These are phyloP conservation scores for Ptychobarbus kaznakovi DNA, from an alignment of 2,797 vertebrate species.

Conservation along the genomic window DNA sequence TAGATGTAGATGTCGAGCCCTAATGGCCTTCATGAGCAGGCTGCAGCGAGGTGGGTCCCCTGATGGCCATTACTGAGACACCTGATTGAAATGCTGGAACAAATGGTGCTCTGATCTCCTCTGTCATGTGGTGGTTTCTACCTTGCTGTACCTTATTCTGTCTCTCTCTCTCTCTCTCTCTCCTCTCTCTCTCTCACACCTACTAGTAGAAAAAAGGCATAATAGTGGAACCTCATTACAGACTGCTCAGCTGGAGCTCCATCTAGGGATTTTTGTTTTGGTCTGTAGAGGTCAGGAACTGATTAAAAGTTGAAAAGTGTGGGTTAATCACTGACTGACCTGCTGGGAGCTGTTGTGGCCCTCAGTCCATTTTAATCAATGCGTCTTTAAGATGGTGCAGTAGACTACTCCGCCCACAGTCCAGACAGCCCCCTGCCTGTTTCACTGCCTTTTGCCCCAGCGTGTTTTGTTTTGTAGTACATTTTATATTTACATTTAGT, in stretches of 20 bases:
- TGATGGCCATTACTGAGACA: conserved; percentile 7
- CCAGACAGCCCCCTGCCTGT: conserved; percentile 17
- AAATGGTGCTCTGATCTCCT: conserved; percentile 22
- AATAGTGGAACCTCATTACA: conserved; percentile 56
- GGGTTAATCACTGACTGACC: conserved; percentile 79
- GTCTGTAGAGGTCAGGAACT: conserved; percentile 71
- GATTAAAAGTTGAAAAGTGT: conserved; percentile 73
- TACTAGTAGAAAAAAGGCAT: conserved; percentile 20
- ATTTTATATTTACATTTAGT: no score
- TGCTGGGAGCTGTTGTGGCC: conserved; percentile 67
- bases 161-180: conserved; percentile 19
- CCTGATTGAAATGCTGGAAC: conserved; percentile 18
- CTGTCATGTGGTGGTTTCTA: not conserved
- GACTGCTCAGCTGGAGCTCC: conserved; percentile 55
- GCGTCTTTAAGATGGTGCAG: conserved; percentile 62
- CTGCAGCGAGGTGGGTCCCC: not conserved
- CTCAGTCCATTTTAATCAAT: conserved; percentile 76
- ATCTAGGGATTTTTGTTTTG: conserved; percentile 66
- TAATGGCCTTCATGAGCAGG: conserved; percentile 1
- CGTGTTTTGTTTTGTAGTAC: not conserved
- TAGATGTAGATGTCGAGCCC: not conserved
- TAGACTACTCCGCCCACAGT: conserved; percentile 57
- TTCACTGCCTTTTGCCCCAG: not conserved
- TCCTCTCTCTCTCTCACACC: conserved; percentile 24
- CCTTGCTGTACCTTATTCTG: conserved; percentile 5